Conservation (phyloP, 2,888 invertebrate species). For the Boloria selene region DNA sequence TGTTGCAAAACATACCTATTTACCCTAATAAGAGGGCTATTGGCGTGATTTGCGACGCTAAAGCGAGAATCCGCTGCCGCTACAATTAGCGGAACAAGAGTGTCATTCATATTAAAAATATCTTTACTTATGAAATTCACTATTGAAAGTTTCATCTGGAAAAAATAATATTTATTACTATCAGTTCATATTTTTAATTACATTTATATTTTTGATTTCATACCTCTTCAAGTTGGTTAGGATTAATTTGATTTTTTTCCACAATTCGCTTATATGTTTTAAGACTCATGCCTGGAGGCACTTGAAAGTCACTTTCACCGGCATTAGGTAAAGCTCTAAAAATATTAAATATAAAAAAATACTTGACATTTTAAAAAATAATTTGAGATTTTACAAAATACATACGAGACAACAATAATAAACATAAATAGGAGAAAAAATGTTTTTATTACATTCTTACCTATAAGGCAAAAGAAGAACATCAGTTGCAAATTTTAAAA, state of each 20-base stretch:
- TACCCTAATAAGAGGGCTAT: conserved; percentile 91
- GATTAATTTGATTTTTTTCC: conserved; percentile 86
- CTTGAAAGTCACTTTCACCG: conserved; percentile 77
- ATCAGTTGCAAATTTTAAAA: conserved; percentile 91
- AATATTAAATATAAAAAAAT: conserved; percentile 13
- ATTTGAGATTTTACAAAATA: conserved; percentile 6
- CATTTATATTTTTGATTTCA: neutral
- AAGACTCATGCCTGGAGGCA: conserved; percentile 90
- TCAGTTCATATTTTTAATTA: conserved; percentile 3
- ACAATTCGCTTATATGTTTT: conserved; percentile 89
- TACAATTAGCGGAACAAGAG: conserved; percentile 89
- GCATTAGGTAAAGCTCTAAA: conserved; percentile 75
- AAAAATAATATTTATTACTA: conserved; percentile 24
- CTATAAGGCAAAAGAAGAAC: conserved; percentile 93
- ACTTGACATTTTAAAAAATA: neutral
- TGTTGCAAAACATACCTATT: conserved; percentile 77
- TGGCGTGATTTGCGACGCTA: conserved; percentile 93
- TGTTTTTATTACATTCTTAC: conserved; percentile 62
- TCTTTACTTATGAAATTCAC: conserved; percentile 92
- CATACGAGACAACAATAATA: no score
- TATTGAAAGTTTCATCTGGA: conserved; percentile 75
- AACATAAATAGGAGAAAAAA: neutral
- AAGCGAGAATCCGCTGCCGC: conserved; percentile 95
- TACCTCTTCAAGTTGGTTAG: conserved; percentile 92
- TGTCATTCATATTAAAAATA: conserved; percentile 88